Base-by-base conservation (phyloP, 2,113 vertebrate genomes). In the Misgurnus mizolepis region DNA sequence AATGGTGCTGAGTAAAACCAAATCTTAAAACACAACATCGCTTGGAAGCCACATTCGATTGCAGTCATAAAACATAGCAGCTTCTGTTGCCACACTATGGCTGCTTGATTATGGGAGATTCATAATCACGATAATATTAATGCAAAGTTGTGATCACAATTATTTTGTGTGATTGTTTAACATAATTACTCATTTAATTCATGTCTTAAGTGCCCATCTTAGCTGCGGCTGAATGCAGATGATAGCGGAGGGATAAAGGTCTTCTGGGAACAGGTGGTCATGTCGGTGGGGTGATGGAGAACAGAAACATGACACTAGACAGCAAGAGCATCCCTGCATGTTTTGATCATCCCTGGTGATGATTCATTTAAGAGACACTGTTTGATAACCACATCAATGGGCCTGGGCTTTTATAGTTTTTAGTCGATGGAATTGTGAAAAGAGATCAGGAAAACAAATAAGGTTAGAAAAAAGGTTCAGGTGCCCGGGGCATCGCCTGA, bases 251-350 rank as follows among this genome's bases (percentile, higher is more conserved):
- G 70, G 71, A 72, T 55, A 71, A 53, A 41, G 15, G 58, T 53
- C 60, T 80, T 71, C 50, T 22, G 41, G 50, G 39, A 67, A 50
- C 79, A 80, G 79, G 75, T 80, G 40, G 70, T 60, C 61, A 39
- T 67, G 70, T 80, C 70, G 34, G 61, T 43, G 69, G 34, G 17
- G 22, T 55, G 79, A 72, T 56, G 50, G 50, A 40, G 53, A 40
- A 50, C 50, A 56, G 50, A 34, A 10, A 40, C 58, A 40, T 50
- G 45, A n/a, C 56, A 27, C 56, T 58, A 76, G 47, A 66, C 27
- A n/a, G 47, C 14, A 17, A 64, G 74, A 76, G 27, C 45, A 50
- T 66, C 74, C 60, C 64, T 22, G 67, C 65, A 50, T 18, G 56
- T 66, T 76, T 47, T 53, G 50, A 76, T 76, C 45, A 27, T 76